Conservation (phyloP, 2,113 vertebrate genomes). For the Albula glossodonta region DNA sequence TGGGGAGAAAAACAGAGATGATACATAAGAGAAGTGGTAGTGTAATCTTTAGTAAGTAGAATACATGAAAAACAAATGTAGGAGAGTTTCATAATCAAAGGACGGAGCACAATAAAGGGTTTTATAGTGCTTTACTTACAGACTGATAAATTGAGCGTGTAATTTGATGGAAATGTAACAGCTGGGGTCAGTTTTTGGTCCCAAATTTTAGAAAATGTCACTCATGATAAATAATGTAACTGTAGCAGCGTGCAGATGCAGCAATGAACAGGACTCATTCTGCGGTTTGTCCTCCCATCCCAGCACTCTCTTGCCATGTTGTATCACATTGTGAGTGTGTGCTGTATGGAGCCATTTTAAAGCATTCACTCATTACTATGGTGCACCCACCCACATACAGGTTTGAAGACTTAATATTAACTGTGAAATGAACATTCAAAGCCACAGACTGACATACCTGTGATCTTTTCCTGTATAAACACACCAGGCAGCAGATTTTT, state of each 20-base stretch:
- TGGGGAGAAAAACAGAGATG: no score
- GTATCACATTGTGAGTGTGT: not conserved
- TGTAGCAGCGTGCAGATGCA: not conserved
- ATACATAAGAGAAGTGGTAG: no score
- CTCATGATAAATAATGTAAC: conserved; percentile 2
- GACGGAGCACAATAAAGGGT: not conserved
- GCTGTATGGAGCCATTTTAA: not conserved
- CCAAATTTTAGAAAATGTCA: not conserved
- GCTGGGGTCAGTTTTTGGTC: not conserved
- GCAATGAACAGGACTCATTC: not conserved
- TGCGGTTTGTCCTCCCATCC: not conserved
- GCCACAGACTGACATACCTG: not conserved
- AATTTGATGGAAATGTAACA: not conserved
- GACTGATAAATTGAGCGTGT: not conserved
- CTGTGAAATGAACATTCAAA: not conserved
- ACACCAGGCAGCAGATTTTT: no score
- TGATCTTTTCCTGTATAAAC: no score
- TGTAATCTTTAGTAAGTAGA: no score
- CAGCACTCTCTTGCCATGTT: not conserved
- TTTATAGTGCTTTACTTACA: not conserved
- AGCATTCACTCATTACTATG: not conserved
- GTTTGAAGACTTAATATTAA: not conserved
- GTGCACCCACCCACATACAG: not conserved
- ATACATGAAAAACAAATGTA: no score
- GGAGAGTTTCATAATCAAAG: not conserved